Evolutionary conservation across 1,140 invertebrate genomes (phyloP), one percentile per base, ranked within the genome.

Genomic region (Orchesella cincta): DNA sequence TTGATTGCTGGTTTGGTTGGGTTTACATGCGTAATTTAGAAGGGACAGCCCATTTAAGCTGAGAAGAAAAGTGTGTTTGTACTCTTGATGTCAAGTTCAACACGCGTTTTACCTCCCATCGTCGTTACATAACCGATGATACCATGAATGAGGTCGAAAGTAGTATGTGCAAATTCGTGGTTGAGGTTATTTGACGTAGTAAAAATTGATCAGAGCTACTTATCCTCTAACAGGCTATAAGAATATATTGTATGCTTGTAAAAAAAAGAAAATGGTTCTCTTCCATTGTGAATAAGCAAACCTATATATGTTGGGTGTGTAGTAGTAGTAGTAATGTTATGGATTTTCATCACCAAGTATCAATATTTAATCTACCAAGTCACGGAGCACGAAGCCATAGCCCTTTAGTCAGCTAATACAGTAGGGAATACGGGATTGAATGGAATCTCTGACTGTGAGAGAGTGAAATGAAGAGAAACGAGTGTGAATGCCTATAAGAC

Each of bases 301-400:
- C n/a, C n/a, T n/a, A n/a, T n/a, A n/a, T n/a, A n/a, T n/a, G n/a
- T n/a, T n/a, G n/a, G n/a, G n/a, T n/a, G n/a, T n/a, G n/a, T n/a
- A n/a, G n/a, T n/a, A n/a, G n/a, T n/a, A n/a, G n/a, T n/a, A n/a
- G n/a, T n/a, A n/a, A n/a, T 46, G 20, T 46, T 46, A 46, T 46
- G 39, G 39, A 46, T 57, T 57, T 57, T 57, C 52, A 57, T 57
- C 52, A 23, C 23, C 14, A 57, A 18, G 52, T 57, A 57, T 57
- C 52, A 57, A 57, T 57, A 57, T 57, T 57, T 57, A 57, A 57
- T 57, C 52, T n/a, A 57, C 52, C 52, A 57, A 57, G 52, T 57
- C 52, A 57, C 52, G 52, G 23, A 57, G 12, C 23, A 57, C 14
- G 23, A 3, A 57, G 8, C 3, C 39, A 46, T 46, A 57, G 52